phyloP scores from a whole-genome alignment of 2,113 vertebrate genomes.

The Mastomys natalensis region DNA sequence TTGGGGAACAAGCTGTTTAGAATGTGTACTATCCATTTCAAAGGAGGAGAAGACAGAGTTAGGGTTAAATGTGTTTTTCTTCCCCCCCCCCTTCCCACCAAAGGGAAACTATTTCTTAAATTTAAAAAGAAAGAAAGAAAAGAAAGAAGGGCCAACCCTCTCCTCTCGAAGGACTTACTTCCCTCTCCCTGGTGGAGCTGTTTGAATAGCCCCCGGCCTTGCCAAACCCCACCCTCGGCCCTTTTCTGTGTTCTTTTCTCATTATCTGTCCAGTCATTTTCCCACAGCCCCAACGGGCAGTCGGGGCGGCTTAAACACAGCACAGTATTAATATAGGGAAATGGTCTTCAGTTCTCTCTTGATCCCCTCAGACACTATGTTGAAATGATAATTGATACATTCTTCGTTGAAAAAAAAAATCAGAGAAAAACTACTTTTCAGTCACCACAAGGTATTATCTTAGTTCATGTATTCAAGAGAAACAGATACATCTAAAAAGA shows the following conservation, averaged over 20 bases:
- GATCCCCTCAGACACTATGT: conserved; percentile 98
- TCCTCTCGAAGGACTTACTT: conserved; percentile 86
- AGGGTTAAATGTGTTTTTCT: conserved; percentile 81
- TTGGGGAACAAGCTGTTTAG: conserved; percentile 80
- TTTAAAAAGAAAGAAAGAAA: conserved; percentile 61
- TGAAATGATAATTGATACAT: conserved; percentile 99
- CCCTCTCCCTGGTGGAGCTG: conserved; percentile 88
- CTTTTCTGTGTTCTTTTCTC: conserved; percentile 89
- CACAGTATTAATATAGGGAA: conserved; percentile 96
- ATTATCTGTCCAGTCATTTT: conserved; percentile 91
- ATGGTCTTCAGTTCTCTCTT: conserved; percentile 96
- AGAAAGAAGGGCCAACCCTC: conserved; percentile 77
- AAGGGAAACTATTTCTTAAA: conserved; percentile 83
- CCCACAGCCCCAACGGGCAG: conserved; percentile 94
- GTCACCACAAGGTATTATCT: conserved; percentile 91
- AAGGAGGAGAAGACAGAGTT: conserved; percentile 86
- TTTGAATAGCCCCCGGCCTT: conserved; percentile 88
- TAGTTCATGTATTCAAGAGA: conserved; percentile 89
- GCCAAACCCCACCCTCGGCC: conserved; percentile 90
- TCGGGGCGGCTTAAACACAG: conserved; percentile 95
- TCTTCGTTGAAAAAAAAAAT: conserved; percentile 85
- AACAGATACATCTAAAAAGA: conserved; percentile 90
- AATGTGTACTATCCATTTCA: conserved; percentile 85
- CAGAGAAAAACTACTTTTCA: conserved; percentile 90
- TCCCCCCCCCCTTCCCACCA: background rate